Evolutionary conservation across 1,140 invertebrate genomes (phyloP), one percentile per base, ranked within the genome.

Genomic region (Polypedilum pembai): DNA sequence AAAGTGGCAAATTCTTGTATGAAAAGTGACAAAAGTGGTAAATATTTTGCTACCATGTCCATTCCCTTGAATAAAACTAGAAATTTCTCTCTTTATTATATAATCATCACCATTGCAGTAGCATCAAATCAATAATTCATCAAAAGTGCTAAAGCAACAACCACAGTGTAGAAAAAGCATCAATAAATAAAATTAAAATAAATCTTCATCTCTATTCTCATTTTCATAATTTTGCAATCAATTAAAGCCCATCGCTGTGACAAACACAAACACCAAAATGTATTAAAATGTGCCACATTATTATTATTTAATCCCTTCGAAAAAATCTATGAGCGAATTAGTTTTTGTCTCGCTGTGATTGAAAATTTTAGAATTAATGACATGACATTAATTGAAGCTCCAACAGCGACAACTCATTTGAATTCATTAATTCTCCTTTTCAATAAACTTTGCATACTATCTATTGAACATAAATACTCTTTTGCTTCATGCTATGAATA

Each of bases 271-370:
- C 24, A 56, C 45, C 45, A 56, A 56, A 56, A 56, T 56, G 45
- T 56, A n/a, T n/a, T n/a, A n/a, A n/a, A 56, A 56, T 56, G 45
- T n/a, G 45, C 45, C 45, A 56, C 45, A 56, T 56, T 56, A 56
- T 56, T 56, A 56, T 56, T 56, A 56, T 56, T 56, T 56, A 56
- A 56, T 56, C 45, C 45, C 4, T 33, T 12, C 45, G n/a, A n/a
- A n/a, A n/a, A 56, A 15, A 56, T 56, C 45, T 56, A 56, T 56
- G 4, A 56, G n/a, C n/a, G 45, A 56, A 56, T 56, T 56, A 56
- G 45, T 56, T 56, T 45, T 45, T 45, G 8, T 41, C 41, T 56
- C 45, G 24, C 24, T 33, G 24, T 56, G 45, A 56, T 56, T 56
- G 45, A 56, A 56, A 56, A 56, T 56, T 56, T 33, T 5, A n/a